Percentiles rank a stretch among this genome's conserved stretches.
Evolutionary conservation across 2,888 invertebrate genomes (phyloP).

Genomic region (Caenorhabditis afra): DNA sequence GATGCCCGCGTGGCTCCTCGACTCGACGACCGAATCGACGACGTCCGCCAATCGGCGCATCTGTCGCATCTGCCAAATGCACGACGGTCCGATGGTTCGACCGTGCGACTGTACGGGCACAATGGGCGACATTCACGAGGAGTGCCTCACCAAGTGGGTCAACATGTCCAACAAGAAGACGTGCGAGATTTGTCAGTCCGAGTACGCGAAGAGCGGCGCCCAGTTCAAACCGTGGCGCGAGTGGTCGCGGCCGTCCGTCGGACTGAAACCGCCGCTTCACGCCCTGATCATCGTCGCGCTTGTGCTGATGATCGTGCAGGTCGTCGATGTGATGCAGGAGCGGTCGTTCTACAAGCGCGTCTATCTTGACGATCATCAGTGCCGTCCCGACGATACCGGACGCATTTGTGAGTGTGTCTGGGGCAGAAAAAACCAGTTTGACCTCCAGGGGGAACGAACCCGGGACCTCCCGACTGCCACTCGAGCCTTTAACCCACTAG

Average conservation of each 20-base stretch:
- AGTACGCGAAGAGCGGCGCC: constrained; percentile 67
- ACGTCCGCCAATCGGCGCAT: constrained; percentile 57
- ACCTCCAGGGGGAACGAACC: too few relatives aligned
- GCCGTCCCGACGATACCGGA: constrained; percentile 60
- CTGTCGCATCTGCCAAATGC: constrained; percentile 77
- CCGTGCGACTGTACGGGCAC: constrained; percentile 77
- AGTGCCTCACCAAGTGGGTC: constrained; percentile 75
- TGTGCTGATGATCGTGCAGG: constrained; percentile 35
- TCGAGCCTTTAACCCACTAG: too few relatives aligned
- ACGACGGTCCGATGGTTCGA: constrained; percentile 72
- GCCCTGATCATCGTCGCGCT: constrained; percentile 33
- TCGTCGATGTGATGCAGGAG: constrained; percentile 42
- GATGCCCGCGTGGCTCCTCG: constrained; percentile 33
- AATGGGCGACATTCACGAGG: constrained; percentile 74
- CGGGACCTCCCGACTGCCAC: too few relatives aligned
- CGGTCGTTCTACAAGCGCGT: constrained; percentile 39
- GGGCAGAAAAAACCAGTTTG: too few relatives aligned
- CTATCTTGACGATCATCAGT: constrained; percentile 3
- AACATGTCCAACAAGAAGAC: constrained; percentile 65
- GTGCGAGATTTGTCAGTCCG: constrained; percentile 74
- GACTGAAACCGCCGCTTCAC: constrained; percentile 52
- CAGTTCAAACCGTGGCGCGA: constrained; percentile 64
- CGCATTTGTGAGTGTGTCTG: constrained; percentile 48
- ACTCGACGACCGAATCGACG: constrained; percentile 37
- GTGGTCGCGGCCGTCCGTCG: constrained; percentile 66